Percentiles rank a stretch among this genome's conserved stretches.
Evolutionary conservation across 2,888 invertebrate genomes (phyloP).

Genomic region (Cetonia aurata): DNA sequence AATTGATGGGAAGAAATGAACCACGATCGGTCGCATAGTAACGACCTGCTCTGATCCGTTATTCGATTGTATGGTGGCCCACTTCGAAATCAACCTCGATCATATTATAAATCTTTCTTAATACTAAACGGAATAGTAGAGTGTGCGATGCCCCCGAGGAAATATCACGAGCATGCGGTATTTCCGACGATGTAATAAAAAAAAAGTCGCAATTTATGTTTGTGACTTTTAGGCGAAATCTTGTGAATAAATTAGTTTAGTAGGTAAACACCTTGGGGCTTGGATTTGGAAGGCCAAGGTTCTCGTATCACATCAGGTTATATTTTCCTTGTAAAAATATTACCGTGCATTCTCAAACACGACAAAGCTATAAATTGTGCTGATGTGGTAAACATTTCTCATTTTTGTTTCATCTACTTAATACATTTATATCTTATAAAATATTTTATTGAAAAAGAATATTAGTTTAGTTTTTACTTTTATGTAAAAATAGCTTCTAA

Average conservation of each 20-base stretch:
- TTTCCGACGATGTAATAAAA: constrained; percentile 12
- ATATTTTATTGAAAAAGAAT: too few relatives aligned
- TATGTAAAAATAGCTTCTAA: too few relatives aligned
- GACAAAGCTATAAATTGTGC: too few relatives aligned
- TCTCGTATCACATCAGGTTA: neutral
- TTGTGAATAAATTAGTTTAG: constrained; percentile 2
- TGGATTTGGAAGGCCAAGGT: constrained; percentile 10
- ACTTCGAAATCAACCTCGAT: constrained; percentile 47
- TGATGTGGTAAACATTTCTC: too few relatives aligned
- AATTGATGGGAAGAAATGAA: constrained; percentile 31
- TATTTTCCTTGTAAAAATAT: too few relatives aligned
- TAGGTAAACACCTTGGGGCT: constrained; percentile 4
- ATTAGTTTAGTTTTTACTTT: too few relatives aligned
- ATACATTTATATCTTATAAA: too few relatives aligned
- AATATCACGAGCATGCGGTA: neutral
- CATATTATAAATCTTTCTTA: constrained; percentile 10
- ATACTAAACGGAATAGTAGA: neutral
- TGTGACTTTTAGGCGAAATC: neutral
- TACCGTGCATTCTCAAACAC: too few relatives aligned
- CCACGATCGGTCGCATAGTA: constrained; percentile 52
- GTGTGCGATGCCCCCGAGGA: constrained; percentile 11
- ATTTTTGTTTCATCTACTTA: too few relatives aligned
- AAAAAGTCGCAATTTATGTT: constrained; percentile 2
- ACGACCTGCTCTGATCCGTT: constrained; percentile 54
- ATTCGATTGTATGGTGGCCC: constrained; percentile 54